A percentile compares a stretch with the other conserved stretches of the same genome.
These are phyloP conservation scores for Campoplex capitator DNA, from an alignment of 2,888 invertebrate species.

Conservation along the genomic window DNA sequence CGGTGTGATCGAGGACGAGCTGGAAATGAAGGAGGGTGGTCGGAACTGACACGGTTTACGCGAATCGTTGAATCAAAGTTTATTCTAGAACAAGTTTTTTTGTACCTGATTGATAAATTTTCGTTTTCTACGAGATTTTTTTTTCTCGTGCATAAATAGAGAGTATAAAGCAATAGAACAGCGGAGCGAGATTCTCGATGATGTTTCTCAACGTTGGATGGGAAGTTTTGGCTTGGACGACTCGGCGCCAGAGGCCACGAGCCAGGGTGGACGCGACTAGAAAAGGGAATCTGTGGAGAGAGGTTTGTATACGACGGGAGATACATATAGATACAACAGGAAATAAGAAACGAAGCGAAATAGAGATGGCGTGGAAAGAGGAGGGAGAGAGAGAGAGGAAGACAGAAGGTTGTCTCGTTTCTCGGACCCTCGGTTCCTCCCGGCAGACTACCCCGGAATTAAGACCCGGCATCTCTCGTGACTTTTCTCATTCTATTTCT, in stretches of 20 bases:
- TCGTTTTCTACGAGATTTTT: neutral
- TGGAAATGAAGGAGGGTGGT: too few species aligned
- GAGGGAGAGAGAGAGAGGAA: neutral
- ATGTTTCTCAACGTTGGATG: conserved; percentile 46
- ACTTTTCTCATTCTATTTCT: conserved; percentile 21
- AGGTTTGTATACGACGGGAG: conserved; percentile 24
- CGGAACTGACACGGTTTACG: conserved; percentile 4
- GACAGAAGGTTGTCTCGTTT: conserved; percentile 23
- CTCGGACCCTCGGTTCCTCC: conserved; percentile 48
- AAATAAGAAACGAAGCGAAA: conserved; percentile 37
- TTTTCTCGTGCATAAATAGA: neutral
- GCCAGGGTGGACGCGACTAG: conserved; percentile 27
- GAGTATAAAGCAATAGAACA: neutral
- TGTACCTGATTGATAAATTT: conserved; percentile 37
- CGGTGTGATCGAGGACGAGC: too few species aligned
- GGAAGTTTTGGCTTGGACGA: conserved; percentile 64
- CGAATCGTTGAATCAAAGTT: conserved; percentile 28
- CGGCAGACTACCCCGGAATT: conserved; percentile 65
- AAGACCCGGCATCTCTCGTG: conserved; percentile 61
- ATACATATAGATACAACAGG: neutral
- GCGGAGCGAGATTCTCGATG: conserved; percentile 35
- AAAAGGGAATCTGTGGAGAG: conserved; percentile 34
- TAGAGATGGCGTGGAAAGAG: conserved; percentile 32
- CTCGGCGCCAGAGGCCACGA: conserved; percentile 58
- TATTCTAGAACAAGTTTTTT: conserved; percentile 24